Base-by-base conservation (phyloP, 2,888 invertebrate species). In the Alitta virens region DNA sequence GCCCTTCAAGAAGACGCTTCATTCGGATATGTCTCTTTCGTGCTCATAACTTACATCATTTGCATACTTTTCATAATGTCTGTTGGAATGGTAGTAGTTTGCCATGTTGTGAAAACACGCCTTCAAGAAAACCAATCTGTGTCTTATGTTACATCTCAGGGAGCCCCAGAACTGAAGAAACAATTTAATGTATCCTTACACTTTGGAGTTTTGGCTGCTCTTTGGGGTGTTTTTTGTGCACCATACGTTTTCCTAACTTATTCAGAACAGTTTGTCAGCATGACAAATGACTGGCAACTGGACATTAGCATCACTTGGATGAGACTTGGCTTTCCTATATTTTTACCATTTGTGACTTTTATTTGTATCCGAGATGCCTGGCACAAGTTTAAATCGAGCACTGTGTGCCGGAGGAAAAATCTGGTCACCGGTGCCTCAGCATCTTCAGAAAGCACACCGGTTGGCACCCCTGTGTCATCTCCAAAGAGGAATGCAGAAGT, bases 401-500 rank as follows among this genome's bases (percentile, higher is more conserved):
- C 76, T 26, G 64, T 75, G 3, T 78, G 79, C 63, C 65, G 74
- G n/a, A 74, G 75, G 59, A 74, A 72, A 50, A 78, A 78, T 52
- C 71, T 74, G 0, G 66, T 79, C 1, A 67, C 71, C 5, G 77
- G 78, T 62, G 71, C 65, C 14, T 62, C 65, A 1, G 12, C 33
- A 7, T 33, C 33, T 7, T 33, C 33, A 12, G 33, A 33, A 12
- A 33, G 33, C 12, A 33, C 33, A 7, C 64, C 63, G 1, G 40
- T 53, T 23, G n/a, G 23, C 2, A 58, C 59, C 14, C 63, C 63
- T 1, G 49, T 33, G 2, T 52, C 26, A 18, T 23, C 56, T 12
- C 23, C 51, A 25, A 14, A 33, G 46, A 14, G 25, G 21, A 21
- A 21, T 7, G n/a, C 46, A n/a, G 18, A 18, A 9, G 74, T 75